Base-by-base conservation (phyloP, 2,888 invertebrate species). In the Acrobasis suavella region DNA sequence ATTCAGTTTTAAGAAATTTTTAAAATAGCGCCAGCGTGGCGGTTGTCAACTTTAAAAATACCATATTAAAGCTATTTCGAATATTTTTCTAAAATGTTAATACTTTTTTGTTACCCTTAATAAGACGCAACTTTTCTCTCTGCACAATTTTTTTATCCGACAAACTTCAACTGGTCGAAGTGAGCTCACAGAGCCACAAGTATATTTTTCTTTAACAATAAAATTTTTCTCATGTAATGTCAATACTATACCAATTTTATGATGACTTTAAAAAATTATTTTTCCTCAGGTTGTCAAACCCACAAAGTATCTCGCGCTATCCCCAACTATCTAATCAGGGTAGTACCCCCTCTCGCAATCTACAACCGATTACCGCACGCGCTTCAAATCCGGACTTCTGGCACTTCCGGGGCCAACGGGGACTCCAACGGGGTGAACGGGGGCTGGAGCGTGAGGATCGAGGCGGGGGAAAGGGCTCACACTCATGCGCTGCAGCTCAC, bases 291-390 rank as follows among this genome's bases (percentile, higher is more conserved):
- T 12, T 87, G 87, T 55, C 85, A 84, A 63, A 81, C 89, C 0
- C 83, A 82, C 51, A 86, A 88, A 68, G 78, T 88, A 10, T 85
- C 88, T 0, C 87, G 93, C 2, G 82, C 93, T 0, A 94, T 96
- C 56, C 97, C 97, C 0, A 96, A 96, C 83, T 95, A 95, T 78
- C 83, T 95, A 8, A 92, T 97, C 58, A 93, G 94, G 50, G 90
- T 97, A n/a, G 81, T 96, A 56, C 96, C 97, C 0, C 96, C 97
- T 0, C 87, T 97, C 17, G 93, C 95, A 7, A 86, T 97, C 14
- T 95, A 96, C 88, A 97, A 97, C 83, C 95, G 95, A 38, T 89
- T 97, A 50, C 96, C 97, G 0, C 96, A 96, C 81, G 95, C 95
- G 0, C 82, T 96, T 39, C 94, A 95, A 76, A 88, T 73, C 6